Base-by-base conservation (phyloP, 2,113 vertebrate species). In the Mellivora capensis region DNA sequence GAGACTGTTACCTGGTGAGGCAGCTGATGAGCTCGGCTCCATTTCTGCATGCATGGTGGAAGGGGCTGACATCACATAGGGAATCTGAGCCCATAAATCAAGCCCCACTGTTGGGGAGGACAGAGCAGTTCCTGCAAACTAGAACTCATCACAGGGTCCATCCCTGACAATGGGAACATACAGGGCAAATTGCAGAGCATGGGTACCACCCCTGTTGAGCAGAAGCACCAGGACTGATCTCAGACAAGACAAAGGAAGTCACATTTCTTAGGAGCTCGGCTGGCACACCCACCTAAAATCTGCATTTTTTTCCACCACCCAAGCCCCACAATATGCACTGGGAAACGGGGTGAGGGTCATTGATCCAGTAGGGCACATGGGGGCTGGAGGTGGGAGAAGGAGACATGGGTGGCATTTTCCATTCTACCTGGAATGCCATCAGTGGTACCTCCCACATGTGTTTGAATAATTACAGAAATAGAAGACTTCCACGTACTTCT, bases 191-290 rank as follows among this genome's bases (percentile, higher is more conserved):
- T 37, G 7, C 13, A 14, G 29, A 2, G 0, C 7, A 7, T 3
- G 44, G 6, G 0, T 7, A 21, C 31, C 31, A 1, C 8, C 37
- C 3, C 3, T 8, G 0, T 0, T 2, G 4, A 21, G 34, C 4
- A 4, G 6, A 29, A 7, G 18, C 25, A 12, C 3, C 69, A 25
- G 34, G 69, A 0, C 0, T 1, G 44, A 25, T 4, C 47, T 34
- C n/a, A 0, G 12, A 11, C 27, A 12, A 14, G 44, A 9, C 13
- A 3, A 0, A 23, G 59, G 6, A 4, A 20, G 10, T 49, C 52
- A 1, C 0, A 0, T 2, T 3, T 3, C 18, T 27, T 2, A 18
- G 3, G n/a, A 14, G 7, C 1, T 62, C 8, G 0, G 25, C 27
- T 2, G 62, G 8, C 4, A 23, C n/a, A 0, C 25, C 13, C 9